These are phyloP conservation scores for Actenoides lindsayi DNA, from an alignment of 2,113 vertebrate genomes.

Conservation along the genomic window DNA sequence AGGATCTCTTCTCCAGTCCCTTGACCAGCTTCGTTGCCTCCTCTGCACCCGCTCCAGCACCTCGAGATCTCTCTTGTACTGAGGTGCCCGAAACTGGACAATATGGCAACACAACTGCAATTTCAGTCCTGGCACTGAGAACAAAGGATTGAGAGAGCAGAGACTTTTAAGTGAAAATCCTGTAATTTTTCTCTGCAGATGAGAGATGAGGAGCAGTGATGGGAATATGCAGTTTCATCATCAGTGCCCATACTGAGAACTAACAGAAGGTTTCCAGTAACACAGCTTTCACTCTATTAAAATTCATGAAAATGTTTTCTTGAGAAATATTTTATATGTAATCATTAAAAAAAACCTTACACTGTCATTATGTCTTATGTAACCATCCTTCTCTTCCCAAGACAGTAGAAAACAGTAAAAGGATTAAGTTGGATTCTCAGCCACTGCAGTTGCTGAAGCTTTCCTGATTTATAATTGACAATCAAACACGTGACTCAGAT, in stretches of 20 bases:
- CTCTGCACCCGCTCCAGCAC: too few relatives aligned
- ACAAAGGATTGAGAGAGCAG: not conserved
- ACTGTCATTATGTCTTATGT: not conserved
- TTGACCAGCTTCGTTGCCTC: too few relatives aligned
- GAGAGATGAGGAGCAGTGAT: not conserved
- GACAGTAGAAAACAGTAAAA: not conserved
- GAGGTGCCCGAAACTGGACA: not conserved
- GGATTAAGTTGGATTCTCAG: not conserved
- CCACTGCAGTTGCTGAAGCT: not conserved
- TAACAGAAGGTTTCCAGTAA: constrained; percentile 6
- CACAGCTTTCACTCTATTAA: not conserved
- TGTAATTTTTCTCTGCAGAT: not conserved
- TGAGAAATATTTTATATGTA: not conserved
- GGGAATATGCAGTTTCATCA: not conserved
- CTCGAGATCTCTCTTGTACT: too few relatives aligned
- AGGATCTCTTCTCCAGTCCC: too few relatives aligned
- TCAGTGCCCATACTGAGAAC: not conserved
- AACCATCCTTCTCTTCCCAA: not conserved
- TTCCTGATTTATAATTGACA: not conserved
- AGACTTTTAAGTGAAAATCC: not conserved
- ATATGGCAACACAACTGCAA: not conserved
- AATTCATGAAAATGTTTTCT: not conserved
- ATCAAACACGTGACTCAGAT: not conserved
- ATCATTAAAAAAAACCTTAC: not conserved
- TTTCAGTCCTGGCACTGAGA: not conserved